These are phyloP conservation scores for Ornithorhynchus anatinus DNA, from an alignment of 2,113 vertebrate genomes.

Conservation along the genomic window DNA sequence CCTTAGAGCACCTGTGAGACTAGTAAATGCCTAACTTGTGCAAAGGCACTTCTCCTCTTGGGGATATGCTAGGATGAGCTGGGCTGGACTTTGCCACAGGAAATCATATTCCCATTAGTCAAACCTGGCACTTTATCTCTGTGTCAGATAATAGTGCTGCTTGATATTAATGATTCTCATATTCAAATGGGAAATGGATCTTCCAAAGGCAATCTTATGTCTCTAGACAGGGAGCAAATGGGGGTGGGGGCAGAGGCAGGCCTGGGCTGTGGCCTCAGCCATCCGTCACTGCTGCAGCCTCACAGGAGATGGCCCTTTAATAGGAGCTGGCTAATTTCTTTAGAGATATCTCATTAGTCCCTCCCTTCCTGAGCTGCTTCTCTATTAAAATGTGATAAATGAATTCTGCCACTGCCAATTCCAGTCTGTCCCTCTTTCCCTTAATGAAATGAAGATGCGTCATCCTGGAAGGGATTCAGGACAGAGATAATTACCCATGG, in stretches of 20 bases:
- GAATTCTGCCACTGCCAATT: constrained; percentile 73
- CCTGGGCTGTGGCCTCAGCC: background rate
- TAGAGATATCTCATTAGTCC: constrained; percentile 79
- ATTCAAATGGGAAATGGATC: background rate
- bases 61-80: background rate
- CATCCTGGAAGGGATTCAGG: constrained; percentile 52
- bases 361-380: constrained; percentile 72
- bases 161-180: background rate
- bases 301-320: constrained; percentile 67
- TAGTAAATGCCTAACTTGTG: background rate
- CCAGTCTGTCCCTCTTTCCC: constrained; percentile 54
- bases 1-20: too few species aligned
- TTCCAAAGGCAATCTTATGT: background rate
- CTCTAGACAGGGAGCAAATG: background rate
- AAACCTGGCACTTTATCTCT: background rate
- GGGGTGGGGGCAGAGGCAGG: background rate
- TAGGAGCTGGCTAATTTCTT: constrained; percentile 80
- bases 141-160: background rate
- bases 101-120: background rate
- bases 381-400: constrained; percentile 84
- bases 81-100: background rate
- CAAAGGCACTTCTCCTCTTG: background rate
- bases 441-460: constrained; percentile 67
- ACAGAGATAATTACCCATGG: constrained; percentile 65
- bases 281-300: constrained; percentile 28